Evolutionary conservation across 2,113 vertebrate genomes (phyloP).

Genomic region (Seriola quinqueradiata): DNA sequence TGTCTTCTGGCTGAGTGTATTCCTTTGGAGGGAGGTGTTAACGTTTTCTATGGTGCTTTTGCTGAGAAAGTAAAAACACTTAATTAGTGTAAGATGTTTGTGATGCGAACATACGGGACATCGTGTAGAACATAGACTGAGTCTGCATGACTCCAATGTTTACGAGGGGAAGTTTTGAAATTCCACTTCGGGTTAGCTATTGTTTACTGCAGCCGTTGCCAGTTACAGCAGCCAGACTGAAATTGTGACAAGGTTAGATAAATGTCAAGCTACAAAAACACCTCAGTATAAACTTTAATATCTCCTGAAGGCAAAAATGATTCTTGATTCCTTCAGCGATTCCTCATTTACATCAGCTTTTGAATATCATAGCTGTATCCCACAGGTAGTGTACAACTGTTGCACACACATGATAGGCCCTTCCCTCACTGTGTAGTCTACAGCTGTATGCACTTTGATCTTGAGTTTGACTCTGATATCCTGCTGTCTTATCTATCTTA

Average conservation of each 20-base stretch:
- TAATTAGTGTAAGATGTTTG: slow-evolving; percentile 12
- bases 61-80: not conserved
- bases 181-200: not conserved
- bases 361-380: not conserved
- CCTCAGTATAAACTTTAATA: not conserved
- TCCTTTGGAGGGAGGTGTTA: not conserved
- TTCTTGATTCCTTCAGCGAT: no score
- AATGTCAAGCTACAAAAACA: not conserved
- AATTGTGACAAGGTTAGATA: not conserved
- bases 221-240: not conserved
- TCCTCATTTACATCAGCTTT: not conserved
- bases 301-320: not conserved
- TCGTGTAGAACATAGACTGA: not conserved
- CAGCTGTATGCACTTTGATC: not conserved
- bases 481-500: not conserved
- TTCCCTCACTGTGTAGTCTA: not conserved
- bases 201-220: slow-evolving; percentile 22
- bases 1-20: slow-evolving; percentile 10
- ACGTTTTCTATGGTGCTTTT: not conserved
- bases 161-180: slow-evolving; percentile 7
- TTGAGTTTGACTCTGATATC: not conserved
- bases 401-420: not conserved
- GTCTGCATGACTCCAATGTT: slow-evolving; percentile 1
- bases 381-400: not conserved
- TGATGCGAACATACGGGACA: not conserved